A percentile compares a stretch with the other conserved stretches of the same genome.
phyloP scores from a whole-genome alignment of 2,797 vertebrate species.

The Calcarius lapponicus region DNA sequence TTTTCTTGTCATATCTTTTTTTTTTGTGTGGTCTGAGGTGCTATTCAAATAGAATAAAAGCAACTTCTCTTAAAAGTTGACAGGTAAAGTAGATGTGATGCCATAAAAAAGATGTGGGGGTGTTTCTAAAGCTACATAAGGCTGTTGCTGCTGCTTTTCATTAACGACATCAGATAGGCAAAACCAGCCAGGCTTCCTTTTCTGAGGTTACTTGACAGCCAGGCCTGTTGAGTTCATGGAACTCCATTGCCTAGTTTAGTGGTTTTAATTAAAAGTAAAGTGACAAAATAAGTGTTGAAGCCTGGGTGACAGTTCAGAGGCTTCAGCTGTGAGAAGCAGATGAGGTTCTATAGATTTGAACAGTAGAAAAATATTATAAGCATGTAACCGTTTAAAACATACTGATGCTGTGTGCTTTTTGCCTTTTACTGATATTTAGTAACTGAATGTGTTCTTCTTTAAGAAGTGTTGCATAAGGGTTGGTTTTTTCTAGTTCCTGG shows the following conservation, averaged over 20 bases:
- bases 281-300: neutral
- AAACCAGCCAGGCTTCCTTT: neutral
- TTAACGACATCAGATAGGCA: neutral
- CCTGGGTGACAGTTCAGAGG: neutral
- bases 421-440: neutral
- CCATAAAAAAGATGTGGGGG: neutral
- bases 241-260: neutral
- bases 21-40: neutral
- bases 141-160: neutral
- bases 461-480: neutral
- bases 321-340: neutral
- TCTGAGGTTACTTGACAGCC: neutral
- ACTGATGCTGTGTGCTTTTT: neutral
- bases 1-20: neutral
- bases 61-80: neutral
- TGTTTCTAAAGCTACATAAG: neutral
- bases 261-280: neutral
- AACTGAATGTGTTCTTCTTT: neutral
- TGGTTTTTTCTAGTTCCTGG: neutral
- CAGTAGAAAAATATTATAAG: neutral
- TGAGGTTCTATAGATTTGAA: neutral
- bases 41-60: neutral
- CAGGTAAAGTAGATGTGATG: neutral
- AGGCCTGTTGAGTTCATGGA: neutral
- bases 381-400: neutral